These are phyloP conservation scores for Empidonax alnorum DNA, from an alignment of 2,113 vertebrate species.

Conservation along the genomic window DNA sequence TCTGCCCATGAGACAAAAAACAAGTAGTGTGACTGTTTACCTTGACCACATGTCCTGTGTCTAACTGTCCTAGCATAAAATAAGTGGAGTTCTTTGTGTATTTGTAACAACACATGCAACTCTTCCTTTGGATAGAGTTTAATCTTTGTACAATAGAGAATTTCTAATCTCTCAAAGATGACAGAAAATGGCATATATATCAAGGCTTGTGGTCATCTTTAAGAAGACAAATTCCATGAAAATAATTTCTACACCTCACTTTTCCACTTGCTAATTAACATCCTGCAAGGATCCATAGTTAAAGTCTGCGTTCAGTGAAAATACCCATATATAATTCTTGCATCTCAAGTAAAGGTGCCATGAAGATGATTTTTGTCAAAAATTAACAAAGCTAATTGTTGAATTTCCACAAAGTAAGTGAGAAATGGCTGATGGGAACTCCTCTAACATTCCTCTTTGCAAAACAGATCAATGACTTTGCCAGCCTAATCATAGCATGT, in stretches of 20 bases:
- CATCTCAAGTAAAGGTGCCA: background rate
- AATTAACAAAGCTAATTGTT: background rate
- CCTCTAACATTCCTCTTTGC: background rate
- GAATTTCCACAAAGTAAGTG: slow-evolving; percentile 8
- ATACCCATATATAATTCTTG: background rate
- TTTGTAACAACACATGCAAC: background rate
- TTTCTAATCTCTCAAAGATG: background rate
- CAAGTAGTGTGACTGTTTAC: background rate
- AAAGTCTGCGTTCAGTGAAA: background rate
- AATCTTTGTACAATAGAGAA: background rate
- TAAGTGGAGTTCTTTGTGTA: background rate
- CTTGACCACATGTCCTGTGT: background rate
- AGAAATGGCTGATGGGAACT: slow-evolving; percentile 4
- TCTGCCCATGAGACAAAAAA: background rate
- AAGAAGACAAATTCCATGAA: background rate
- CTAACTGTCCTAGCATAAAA: background rate
- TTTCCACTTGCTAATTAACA: slow-evolving; percentile 40
- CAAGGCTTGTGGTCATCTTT: background rate
- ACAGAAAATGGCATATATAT: background rate
- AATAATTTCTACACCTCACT: background rate
- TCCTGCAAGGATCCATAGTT: background rate
- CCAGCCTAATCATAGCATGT: slow-evolving; percentile 7
- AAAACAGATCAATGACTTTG: slow-evolving; percentile 37
- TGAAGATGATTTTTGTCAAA: background rate
- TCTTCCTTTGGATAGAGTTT: background rate